Conservation (phyloP, 2,797 vertebrate species). For the Falco rusticolus region DNA sequence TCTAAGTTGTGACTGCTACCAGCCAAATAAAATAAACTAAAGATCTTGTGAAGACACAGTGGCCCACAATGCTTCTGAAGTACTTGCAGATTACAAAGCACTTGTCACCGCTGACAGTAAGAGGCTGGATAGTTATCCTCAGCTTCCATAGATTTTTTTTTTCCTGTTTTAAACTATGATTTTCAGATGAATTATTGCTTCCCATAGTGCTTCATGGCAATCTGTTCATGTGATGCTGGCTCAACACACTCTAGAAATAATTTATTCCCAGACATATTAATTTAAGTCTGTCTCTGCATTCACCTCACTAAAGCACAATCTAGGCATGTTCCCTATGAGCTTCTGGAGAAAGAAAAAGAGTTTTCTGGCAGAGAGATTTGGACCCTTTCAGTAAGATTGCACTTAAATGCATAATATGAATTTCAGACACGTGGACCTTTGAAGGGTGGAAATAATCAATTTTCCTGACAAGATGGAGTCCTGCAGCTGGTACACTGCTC, state of each 20-base stretch:
- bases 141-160: neutral
- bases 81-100: neutral
- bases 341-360: constrained; percentile 8
- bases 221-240: constrained; percentile 43
- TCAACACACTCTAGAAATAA: constrained; percentile 48
- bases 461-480: neutral
- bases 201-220: constrained; percentile 20
- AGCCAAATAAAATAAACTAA: neutral
- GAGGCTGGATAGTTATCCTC: neutral
- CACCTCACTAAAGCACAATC: constrained; percentile 42
- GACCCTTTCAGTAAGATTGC: constrained; percentile 27
- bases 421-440: constrained; percentile 14
- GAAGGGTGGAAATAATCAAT: constrained; percentile 60
- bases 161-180: neutral
- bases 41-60: neutral
- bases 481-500: neutral
- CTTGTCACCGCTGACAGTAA: neutral
- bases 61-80: neutral
- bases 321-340: neutral
- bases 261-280: constrained; percentile 62
- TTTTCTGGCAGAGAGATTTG: constrained; percentile 37
- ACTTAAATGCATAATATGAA: neutral
- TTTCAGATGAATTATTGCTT: constrained; percentile 46
- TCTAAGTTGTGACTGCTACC: neutral
- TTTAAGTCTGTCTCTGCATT: constrained; percentile 43